Evolutionary conservation across 2,888 invertebrate species (phyloP), one percentile per base, ranked within the genome.

Genomic region (Harpalus rubripes): DNA sequence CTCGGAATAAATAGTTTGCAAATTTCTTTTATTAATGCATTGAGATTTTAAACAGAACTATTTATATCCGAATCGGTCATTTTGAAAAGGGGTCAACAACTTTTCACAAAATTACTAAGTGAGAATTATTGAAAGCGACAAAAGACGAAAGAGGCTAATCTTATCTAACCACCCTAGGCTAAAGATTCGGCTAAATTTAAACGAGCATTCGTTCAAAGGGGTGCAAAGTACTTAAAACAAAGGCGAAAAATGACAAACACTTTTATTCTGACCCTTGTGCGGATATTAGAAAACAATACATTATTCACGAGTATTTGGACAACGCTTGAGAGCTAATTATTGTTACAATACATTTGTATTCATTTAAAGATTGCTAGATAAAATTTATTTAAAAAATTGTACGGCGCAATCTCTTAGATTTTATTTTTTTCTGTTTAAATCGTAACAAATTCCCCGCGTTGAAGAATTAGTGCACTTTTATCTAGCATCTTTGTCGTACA

Each of bases 211-310:
- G 44, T 52, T 12, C 44, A 52, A 52, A 16, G 52, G 72, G 72
- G 68, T 22, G 44, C 7, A 12, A 44, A 44, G 44, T 10, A 74
- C 18, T 41, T 41, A 7, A 74, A 74, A 74, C 18, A 44, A 41
- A 52, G 72, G 72, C 44, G 72, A 74, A 68, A 68, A 74, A 74
- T 74, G 44, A 74, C 41, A 22, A 74, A 52, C 72, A 44, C 44
- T 18, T 41, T 74, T 74, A 74, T 74, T 74, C 41, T 41, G 18
- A 41, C 44, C 72, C 41, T 22, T 74, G 18, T 32, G 15, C 15
- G 15, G 12, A 26, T 39, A 68, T 68, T 32, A 63, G 32, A 68
- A 68, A 68, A 68, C 68, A 68, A 68, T 68, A 12, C 10, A 12
- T 52, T 52, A 32, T 32, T 4, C 44, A 52, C 8, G 6, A 52